These are phyloP conservation scores for Drosophila subpulchrella DNA, from an alignment of 1,140 invertebrate species.

Conservation along the genomic window DNA sequence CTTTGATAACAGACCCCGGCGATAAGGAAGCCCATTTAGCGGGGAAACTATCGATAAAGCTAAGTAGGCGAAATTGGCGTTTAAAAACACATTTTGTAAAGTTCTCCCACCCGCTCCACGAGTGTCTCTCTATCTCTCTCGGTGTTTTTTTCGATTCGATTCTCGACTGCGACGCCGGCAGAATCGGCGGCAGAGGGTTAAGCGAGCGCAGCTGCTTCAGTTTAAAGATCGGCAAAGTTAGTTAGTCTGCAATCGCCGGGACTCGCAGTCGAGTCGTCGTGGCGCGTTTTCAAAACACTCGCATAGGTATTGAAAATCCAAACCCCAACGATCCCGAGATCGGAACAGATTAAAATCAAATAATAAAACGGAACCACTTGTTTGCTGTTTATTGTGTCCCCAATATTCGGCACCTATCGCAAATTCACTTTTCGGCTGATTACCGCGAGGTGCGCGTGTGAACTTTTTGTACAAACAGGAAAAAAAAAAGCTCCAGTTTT, in stretches of 20 bases:
- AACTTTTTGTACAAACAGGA: conserved; percentile 20
- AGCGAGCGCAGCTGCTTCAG: conserved; percentile 64
- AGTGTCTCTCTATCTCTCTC: conserved; percentile 19
- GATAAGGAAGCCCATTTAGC: conserved; percentile 32
- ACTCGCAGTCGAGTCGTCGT: conserved; percentile 62
- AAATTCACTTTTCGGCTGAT: conserved; percentile 27
- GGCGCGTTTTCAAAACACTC: conserved; percentile 7
- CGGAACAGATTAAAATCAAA: conserved; percentile 26
- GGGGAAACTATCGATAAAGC: conserved; percentile 60
- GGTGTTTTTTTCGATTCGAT: background rate
- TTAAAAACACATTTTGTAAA: conserved; percentile 61
- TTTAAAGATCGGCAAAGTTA: conserved; percentile 74
- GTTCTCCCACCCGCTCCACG: background rate
- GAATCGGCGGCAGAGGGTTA: conserved; percentile 62
- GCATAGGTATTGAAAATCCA: conserved; percentile 12
- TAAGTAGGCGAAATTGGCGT: conserved; percentile 42
- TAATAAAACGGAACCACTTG: conserved; percentile 25
- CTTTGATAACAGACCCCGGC: conserved; percentile 13
- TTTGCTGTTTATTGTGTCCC: conserved; percentile 26
- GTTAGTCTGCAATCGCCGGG: conserved; percentile 77
- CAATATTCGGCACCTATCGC: conserved; percentile 30
- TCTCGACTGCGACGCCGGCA: conserved; percentile 22
- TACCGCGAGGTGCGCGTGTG: conserved; percentile 35
- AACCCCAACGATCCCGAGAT: conserved; percentile 3
- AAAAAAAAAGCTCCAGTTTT: conserved; percentile 23